Conservation (phyloP, 2,113 vertebrate genomes). For the Megaceryle maxima region DNA sequence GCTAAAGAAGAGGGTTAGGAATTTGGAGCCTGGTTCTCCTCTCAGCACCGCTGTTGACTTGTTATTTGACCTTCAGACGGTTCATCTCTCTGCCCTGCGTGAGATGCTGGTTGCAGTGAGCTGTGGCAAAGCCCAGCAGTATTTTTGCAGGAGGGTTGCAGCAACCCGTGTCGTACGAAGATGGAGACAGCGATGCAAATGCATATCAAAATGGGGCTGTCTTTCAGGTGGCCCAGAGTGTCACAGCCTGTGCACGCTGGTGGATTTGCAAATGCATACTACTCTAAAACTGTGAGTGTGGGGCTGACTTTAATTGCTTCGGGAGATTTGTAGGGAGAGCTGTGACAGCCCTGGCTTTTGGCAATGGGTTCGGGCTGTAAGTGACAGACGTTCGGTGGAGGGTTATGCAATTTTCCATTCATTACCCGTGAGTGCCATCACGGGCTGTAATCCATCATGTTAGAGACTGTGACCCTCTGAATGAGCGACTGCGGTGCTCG, state of each 20-base stretch:
- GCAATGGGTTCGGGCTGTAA: neutral
- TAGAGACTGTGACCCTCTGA: neutral
- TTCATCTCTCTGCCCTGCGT: neutral
- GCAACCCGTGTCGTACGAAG: accelerated
- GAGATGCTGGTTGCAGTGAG: neutral
- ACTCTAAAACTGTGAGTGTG: neutral
- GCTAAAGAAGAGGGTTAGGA: neutral
- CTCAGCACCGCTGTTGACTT: neutral
- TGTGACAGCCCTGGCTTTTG: neutral
- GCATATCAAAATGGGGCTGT: neutral
- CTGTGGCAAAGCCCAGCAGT: neutral
- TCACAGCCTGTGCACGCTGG: neutral
- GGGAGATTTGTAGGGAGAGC: neutral
- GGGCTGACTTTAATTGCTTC: neutral
- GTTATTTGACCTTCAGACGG: neutral
- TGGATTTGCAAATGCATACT: neutral
- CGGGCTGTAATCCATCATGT: neutral
- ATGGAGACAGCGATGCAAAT: neutral
- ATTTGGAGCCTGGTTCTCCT: neutral
- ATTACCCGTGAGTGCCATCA: accelerated
- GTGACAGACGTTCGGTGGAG: neutral
- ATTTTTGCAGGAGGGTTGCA: neutral
- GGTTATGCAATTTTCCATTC: neutral
- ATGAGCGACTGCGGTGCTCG: neutral
- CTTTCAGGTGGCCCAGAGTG: neutral